A percentile compares a stretch with the other conserved stretches of the same genome.
phyloP scores from a whole-genome alignment of 2,888 invertebrate species.

The Drosophila picticornis region DNA sequence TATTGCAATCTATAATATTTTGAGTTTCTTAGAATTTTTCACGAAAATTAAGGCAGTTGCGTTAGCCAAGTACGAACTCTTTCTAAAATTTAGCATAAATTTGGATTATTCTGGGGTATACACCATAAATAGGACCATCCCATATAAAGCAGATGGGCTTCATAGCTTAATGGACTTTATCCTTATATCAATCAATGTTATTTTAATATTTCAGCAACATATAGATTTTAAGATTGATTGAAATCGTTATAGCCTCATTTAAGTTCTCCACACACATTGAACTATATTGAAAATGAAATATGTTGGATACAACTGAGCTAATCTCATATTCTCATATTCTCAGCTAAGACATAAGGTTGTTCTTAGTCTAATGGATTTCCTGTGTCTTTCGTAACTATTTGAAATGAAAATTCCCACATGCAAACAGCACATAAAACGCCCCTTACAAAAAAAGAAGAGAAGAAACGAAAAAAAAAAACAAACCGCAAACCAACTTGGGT shows the following conservation, averaged over 20 bases:
- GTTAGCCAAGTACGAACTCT: background rate
- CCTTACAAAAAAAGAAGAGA: constrained; percentile 26
- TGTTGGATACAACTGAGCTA: background rate
- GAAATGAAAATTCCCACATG: constrained; percentile 66
- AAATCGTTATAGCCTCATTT: background rate
- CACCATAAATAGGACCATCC: background rate
- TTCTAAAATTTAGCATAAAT: too few relatives aligned
- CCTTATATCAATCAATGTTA: background rate
- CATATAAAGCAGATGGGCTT: background rate
- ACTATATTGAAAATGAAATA: background rate
- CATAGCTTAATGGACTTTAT: background rate
- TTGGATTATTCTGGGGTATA: background rate
- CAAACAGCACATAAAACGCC: constrained; percentile 75
- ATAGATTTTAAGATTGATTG: background rate
- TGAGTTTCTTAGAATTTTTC: background rate
- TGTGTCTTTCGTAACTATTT: constrained; percentile 22
- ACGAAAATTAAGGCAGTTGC: background rate
- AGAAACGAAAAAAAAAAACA: constrained; percentile 24
- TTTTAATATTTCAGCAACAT: background rate
- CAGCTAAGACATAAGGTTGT: constrained; percentile 9
- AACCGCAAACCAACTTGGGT: constrained; percentile 27
- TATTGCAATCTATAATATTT: background rate
- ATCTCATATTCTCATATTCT: background rate
- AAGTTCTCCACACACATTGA: background rate
- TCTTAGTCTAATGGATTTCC: constrained; percentile 35